Conservation (phyloP, 2,113 vertebrate species). For the Malurus melanocephalus region DNA sequence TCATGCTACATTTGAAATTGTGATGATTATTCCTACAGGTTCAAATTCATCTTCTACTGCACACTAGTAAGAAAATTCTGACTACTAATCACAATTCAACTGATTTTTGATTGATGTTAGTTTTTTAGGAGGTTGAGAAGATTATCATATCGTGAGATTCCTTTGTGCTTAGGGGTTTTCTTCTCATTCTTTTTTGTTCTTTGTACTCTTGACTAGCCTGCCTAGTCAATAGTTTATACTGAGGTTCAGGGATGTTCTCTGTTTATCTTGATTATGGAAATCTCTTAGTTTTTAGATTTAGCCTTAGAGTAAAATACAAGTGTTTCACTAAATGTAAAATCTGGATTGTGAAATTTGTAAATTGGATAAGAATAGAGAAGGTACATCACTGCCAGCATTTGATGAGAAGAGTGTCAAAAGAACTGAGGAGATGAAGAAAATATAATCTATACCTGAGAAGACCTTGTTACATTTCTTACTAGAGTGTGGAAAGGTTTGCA, state of each 20-base stretch:
- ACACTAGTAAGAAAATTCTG: not conserved
- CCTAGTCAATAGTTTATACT: not conserved
- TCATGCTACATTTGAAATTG: not conserved
- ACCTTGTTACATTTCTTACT: not conserved
- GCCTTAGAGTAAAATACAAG: not conserved
- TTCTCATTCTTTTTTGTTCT: not conserved
- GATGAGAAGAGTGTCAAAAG: not conserved
- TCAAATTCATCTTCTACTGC: not conserved
- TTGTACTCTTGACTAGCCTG: not conserved
- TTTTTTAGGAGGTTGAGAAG: not conserved
- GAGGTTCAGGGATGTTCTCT: not conserved
- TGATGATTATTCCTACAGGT: not conserved
- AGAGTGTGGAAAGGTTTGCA: not conserved
- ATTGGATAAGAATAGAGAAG: not conserved
- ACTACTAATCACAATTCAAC: not conserved
- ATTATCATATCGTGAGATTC: not conserved
- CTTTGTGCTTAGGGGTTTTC: not conserved
- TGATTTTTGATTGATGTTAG: not conserved
- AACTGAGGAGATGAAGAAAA: not conserved
- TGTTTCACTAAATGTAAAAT: not conserved
- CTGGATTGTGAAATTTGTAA: not conserved
- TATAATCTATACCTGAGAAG: not conserved
- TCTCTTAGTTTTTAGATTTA: not conserved
- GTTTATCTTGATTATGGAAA: not conserved
- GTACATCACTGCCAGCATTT: not conserved